Evolutionary conservation across 2,113 vertebrate genomes (phyloP).

Genomic region (Ornithorhynchus anatinus): DNA sequence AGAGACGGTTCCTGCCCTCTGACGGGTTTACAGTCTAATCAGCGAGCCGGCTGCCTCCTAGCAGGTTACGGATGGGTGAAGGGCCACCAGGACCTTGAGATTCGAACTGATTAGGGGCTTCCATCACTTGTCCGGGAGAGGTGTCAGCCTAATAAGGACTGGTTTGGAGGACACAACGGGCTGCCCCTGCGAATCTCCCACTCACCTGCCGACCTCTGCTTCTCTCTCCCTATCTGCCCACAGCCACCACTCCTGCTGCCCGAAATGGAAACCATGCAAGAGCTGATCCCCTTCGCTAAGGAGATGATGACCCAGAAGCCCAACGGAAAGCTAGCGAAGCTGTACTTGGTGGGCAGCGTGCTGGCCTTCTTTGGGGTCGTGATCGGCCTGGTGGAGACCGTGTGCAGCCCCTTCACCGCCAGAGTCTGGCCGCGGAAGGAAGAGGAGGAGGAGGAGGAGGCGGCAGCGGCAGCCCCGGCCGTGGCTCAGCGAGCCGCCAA

Average conservation of each 20-base stretch:
- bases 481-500: background rate
- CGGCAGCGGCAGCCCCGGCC: background rate
- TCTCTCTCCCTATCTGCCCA: background rate
- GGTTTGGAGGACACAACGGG: no score
- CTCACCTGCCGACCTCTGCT: no score
- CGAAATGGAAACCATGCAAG: conserved; percentile 79
- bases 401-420: conserved; percentile 78
- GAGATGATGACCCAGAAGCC: conserved; percentile 83
- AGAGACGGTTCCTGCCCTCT: no score
- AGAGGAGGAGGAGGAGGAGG: conserved; percentile 15
- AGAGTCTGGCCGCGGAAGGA: conserved; percentile 55
- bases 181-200: no score
- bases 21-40: no score
- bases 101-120: no score
- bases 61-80: no score
- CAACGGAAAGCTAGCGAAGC: conserved; percentile 78
- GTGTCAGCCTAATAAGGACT: no score
- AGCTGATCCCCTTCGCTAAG: conserved; percentile 86
- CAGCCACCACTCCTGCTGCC: background rate
- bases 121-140: no score
- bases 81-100: no score
- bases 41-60: no score
- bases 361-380: conserved; percentile 82
- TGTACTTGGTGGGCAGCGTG: conserved; percentile 87
- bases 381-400: conserved; percentile 79